phyloP scores from a whole-genome alignment of 2,888 invertebrate species.

The Cerastoderma edule region DNA sequence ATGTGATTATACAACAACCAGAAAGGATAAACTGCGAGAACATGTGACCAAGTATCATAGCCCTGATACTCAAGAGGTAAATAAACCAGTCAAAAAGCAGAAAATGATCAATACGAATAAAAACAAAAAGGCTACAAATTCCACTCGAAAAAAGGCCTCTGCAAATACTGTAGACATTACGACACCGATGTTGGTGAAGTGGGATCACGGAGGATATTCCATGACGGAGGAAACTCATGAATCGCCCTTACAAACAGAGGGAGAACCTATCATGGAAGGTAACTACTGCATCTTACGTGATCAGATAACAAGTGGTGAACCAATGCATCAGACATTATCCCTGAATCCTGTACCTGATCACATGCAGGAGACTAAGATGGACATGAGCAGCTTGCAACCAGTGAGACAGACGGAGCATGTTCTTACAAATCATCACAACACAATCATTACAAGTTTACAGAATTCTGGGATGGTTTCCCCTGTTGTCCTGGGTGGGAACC shows the following conservation, averaged over 20 bases:
- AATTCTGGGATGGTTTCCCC: slow-evolving; percentile 1
- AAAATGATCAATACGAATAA: slow-evolving; percentile 39
- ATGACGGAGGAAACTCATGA: slow-evolving; percentile 29
- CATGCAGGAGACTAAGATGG: slow-evolving; percentile 29
- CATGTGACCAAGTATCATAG: slow-evolving; percentile 85
- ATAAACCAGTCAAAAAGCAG: slow-evolving; percentile 41
- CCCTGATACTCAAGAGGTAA: slow-evolving; percentile 64
- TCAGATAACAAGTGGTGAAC: slow-evolving; percentile 37
- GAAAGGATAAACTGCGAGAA: slow-evolving; percentile 88
- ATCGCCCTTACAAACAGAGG: slow-evolving; percentile 20
- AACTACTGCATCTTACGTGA: slow-evolving; percentile 49
- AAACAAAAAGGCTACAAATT: slow-evolving; percentile 34
- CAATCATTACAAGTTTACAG: background rate
- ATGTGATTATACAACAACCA: slow-evolving; percentile 88
- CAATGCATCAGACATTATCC: slow-evolving; percentile 36
- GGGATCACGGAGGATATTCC: slow-evolving; percentile 65
- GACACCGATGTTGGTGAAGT: slow-evolving; percentile 51
- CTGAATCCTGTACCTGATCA: slow-evolving; percentile 43
- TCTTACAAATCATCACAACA: background rate
- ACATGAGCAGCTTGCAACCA: background rate
- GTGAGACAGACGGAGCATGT: background rate
- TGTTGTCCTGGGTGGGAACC: background rate
- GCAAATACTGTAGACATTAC: slow-evolving; percentile 22
- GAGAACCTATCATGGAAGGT: background rate
- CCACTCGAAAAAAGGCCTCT: slow-evolving; percentile 15